Percentiles rank a stretch among this genome's conserved stretches.
phyloP scores from a whole-genome alignment of 1,140 invertebrate species.

The Bicyclus anynana region DNA sequence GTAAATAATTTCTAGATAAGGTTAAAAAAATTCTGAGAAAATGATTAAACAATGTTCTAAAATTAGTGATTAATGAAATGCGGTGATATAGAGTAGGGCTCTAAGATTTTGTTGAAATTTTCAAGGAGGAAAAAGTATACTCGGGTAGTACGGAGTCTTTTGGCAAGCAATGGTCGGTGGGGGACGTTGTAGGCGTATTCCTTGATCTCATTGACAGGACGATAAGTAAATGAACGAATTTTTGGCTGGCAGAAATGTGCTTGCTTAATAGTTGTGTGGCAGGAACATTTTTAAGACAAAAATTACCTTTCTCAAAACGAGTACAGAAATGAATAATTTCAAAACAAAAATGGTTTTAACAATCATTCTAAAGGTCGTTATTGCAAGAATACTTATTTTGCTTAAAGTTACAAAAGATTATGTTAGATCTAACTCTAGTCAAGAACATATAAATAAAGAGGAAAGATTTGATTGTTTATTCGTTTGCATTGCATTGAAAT shows the following conservation, averaged over 20 bases:
- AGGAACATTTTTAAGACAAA: slow-evolving; percentile 39
- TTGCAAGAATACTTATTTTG: too few relatives aligned
- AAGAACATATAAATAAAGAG: too few relatives aligned
- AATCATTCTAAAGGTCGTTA: too few relatives aligned
- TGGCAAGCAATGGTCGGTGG: slow-evolving; percentile 96
- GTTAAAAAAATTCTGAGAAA: too few relatives aligned
- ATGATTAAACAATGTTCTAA: too few relatives aligned
- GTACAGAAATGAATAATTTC: too few relatives aligned
- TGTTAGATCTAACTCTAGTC: too few relatives aligned
- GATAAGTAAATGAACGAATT: slow-evolving; percentile 85
- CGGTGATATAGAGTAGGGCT: neutral
- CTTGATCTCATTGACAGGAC: slow-evolving; percentile 97
- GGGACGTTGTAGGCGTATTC: slow-evolving; percentile 96
- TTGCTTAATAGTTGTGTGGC: slow-evolving; percentile 44
- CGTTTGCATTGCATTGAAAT: too few relatives aligned
- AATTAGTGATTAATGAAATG: neutral
- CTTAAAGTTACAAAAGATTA: too few relatives aligned
- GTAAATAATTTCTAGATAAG: too few relatives aligned
- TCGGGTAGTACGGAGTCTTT: slow-evolving; percentile 92
- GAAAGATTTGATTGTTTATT: too few relatives aligned
- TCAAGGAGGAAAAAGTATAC: slow-evolving; percentile 95
- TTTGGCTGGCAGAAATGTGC: slow-evolving; percentile 36
- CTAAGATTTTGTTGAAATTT: slow-evolving; percentile 1
- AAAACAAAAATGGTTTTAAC: too few relatives aligned
- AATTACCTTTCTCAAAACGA: neutral